These are phyloP conservation scores for Pseudomyrmex flavicornis DNA, from an alignment of 1,140 invertebrate species.

Conservation along the genomic window DNA sequence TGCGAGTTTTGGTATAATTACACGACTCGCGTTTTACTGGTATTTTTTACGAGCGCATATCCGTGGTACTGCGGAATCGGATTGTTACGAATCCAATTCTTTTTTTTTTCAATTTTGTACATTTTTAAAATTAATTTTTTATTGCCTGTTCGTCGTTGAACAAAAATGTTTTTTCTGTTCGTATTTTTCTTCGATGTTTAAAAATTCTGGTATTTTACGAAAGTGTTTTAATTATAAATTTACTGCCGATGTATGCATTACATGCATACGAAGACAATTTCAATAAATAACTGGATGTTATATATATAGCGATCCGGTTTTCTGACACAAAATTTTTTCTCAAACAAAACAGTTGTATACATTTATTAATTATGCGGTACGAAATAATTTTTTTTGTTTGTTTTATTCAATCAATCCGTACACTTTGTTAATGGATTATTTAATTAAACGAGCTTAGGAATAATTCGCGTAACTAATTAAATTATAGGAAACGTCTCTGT, in stretches of 20 bases:
- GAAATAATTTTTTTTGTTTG: not conserved
- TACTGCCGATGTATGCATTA: conserved; percentile 32
- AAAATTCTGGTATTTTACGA: conserved; percentile 30
- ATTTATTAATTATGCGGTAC: not conserved
- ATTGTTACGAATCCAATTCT: conserved; percentile 18
- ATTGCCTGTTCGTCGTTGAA: not conserved
- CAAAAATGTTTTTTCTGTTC: not conserved
- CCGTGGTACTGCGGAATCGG: conserved; percentile 32
- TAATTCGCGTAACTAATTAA: conserved; percentile 40
- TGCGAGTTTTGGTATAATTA: conserved; percentile 58
- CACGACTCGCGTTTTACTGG: conserved; percentile 52
- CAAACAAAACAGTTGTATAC: not conserved
- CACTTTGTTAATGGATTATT: conserved; percentile 40
- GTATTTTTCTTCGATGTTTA: not conserved
- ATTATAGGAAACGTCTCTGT: not conserved
- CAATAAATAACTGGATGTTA: conserved; percentile 40
- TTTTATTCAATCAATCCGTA: not conserved
- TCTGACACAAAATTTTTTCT: conserved; percentile 31
- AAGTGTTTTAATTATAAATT: conserved; percentile 17
- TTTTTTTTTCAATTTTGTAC: conserved; percentile 36
- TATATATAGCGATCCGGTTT: conserved; percentile 45
- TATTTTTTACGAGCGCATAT: conserved; percentile 59
- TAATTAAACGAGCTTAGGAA: conserved; percentile 44
- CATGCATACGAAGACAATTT: conserved; percentile 38
- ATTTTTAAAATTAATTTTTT: not conserved